These are phyloP conservation scores for Andricus curvator DNA, from an alignment of 2,888 invertebrate species.

Conservation along the genomic window DNA sequence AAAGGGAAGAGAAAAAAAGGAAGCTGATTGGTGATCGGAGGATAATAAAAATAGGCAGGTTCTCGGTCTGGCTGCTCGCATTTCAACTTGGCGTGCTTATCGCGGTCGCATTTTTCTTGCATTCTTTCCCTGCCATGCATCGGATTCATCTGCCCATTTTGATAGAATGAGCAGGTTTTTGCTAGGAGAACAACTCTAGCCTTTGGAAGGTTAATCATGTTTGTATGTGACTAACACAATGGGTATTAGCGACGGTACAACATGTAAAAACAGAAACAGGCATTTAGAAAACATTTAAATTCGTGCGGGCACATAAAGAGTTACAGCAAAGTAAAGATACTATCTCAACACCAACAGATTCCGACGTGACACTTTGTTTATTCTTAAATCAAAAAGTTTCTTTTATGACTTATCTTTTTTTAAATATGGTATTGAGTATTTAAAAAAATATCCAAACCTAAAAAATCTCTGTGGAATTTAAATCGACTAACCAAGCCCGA, in stretches of 20 bases:
- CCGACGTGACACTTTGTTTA: background rate
- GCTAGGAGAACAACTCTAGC: slow-evolving; percentile 20
- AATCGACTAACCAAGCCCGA: background rate
- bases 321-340: background rate
- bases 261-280: slow-evolving; percentile 29
- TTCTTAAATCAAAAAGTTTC: background rate
- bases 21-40: slow-evolving; percentile 44
- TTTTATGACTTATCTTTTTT: too few relatives aligned
- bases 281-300: slow-evolving; percentile 15
- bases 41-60: slow-evolving; percentile 46
- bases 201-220: slow-evolving; percentile 21
- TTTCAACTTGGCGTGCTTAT: slow-evolving; percentile 43
- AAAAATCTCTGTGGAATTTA: background rate
- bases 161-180: slow-evolving; percentile 25
- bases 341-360: slow-evolving; percentile 18
- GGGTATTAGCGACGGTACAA: slow-evolving; percentile 20
- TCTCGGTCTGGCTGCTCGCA: slow-evolving; percentile 42
- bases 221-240: slow-evolving; percentile 6
- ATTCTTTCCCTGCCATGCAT: slow-evolving; percentile 57
- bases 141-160: slow-evolving; percentile 46
- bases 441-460: too few relatives aligned
- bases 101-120: slow-evolving; percentile 34
- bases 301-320: slow-evolving; percentile 14
- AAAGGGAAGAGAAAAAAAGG: slow-evolving; percentile 29
- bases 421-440: too few relatives aligned